phyloP scores from a whole-genome alignment of 35 echinoderm and acorn worm genomes.

The Apostichopus japonicus region DNA sequence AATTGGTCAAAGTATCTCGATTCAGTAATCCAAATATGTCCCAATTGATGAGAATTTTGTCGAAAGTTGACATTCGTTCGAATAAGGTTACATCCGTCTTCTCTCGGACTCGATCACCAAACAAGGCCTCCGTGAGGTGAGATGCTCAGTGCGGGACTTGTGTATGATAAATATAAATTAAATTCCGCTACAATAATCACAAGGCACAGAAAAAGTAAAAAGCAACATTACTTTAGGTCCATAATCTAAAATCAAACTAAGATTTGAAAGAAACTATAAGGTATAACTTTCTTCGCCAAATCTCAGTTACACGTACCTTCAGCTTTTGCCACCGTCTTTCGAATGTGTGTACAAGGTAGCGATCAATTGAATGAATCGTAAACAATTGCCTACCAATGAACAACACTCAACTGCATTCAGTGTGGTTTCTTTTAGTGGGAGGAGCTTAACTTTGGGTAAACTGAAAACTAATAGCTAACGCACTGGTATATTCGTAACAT shows the following conservation, averaged over 20 bases:
- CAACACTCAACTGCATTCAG: not conserved
- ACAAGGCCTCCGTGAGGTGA: not conserved
- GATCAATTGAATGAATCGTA: not conserved
- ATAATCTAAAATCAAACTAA: too few relatives aligned
- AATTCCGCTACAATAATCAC: too few relatives aligned
- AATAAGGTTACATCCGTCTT: not conserved
- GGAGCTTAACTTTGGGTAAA: not conserved
- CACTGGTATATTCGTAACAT: not conserved
- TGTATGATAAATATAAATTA: not conserved
- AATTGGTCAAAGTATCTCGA: not conserved
- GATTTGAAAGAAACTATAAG: too few relatives aligned
- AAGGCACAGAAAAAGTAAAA: too few relatives aligned
- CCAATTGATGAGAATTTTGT: too few relatives aligned
- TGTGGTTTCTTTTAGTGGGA: not conserved
- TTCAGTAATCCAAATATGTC: conserved; percentile 1
- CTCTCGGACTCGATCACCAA: not conserved
- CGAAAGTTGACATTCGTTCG: not conserved
- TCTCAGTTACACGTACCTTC: not conserved
- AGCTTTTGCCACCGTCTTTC: too few relatives aligned
- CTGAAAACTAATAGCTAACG: not conserved
- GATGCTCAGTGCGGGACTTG: not conserved
- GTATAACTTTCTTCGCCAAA: too few relatives aligned
- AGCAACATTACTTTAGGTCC: too few relatives aligned
- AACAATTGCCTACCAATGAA: not conserved
- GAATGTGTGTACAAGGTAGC: not conserved